Conservation (phyloP, 2,797 vertebrate genomes). For the Syndactyla subalaris region DNA sequence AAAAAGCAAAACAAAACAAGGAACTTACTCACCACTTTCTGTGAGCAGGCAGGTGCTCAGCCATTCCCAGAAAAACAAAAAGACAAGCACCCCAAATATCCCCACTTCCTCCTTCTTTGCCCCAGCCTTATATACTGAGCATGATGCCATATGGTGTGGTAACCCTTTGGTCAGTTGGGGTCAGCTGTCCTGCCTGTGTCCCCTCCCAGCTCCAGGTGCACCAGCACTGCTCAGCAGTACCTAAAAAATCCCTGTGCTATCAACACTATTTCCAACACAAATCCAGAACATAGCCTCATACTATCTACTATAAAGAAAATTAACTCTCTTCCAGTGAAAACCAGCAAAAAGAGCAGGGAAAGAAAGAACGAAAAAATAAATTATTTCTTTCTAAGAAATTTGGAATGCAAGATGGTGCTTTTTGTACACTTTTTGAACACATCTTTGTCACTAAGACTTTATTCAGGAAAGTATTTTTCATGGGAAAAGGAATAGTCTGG, state of each 20-base stretch:
- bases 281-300: neutral
- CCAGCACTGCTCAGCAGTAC: neutral
- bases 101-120: neutral
- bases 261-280: neutral
- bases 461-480: neutral
- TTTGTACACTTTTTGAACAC: conserved; percentile 26
- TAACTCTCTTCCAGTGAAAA: neutral
- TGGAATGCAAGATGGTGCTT: neutral
- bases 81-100: neutral
- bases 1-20: neutral
- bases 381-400: conserved; percentile 19
- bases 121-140: neutral
- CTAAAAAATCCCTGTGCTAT: neutral
- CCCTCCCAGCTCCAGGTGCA: neutral
- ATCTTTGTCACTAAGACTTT: conserved; percentile 9
- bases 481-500: neutral
- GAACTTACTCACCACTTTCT: neutral
- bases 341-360: neutral
- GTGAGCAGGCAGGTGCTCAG: neutral
- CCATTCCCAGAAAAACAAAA: neutral
- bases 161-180: neutral
- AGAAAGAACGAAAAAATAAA: neutral
- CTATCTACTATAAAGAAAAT: neutral
- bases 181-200: neutral
- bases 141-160: neutral